Percentiles rank a stretch among this genome's conserved stretches.
Evolutionary conservation across 2,797 vertebrate species (phyloP).

Genomic region (Melanotaenia maccullochi): DNA sequence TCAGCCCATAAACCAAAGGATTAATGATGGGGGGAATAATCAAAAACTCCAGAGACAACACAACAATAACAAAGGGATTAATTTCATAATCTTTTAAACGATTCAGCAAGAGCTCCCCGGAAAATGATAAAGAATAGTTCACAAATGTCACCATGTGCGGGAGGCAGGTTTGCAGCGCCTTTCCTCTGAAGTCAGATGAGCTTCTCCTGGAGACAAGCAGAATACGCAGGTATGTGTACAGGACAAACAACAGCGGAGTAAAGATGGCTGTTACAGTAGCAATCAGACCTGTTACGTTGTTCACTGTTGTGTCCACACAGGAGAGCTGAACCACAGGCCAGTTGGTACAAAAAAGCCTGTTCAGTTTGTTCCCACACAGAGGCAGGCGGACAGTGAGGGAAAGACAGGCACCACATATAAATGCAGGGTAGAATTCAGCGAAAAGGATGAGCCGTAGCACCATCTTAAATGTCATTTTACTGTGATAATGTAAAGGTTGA

Average conservation of each 20-base stretch:
- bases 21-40: slow-evolving; percentile 25
- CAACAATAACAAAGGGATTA: neutral
- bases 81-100: neutral
- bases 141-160: slow-evolving; percentile 15
- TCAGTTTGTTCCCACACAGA: slow-evolving; percentile 18
- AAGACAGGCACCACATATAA: neutral
- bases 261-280: rapidly evolving
- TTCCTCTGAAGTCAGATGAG: slow-evolving; percentile 18
- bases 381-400: neutral
- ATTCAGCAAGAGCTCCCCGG: slow-evolving; percentile 10
- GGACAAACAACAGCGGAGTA: slow-evolving; percentile 5
- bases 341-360: slow-evolving; percentile 16
- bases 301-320: slow-evolving; percentile 13
- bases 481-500: slow-evolving; percentile 55
- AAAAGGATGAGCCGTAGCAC: neutral
- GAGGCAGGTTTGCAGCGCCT: slow-evolving; percentile 30
- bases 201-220: slow-evolving; percentile 25
- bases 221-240: slow-evolving; percentile 22
- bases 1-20: slow-evolving; percentile 32
- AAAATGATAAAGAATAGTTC: neutral
- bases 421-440: slow-evolving; percentile 21
- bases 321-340: slow-evolving; percentile 32
- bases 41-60: slow-evolving; percentile 28
- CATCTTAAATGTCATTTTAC: slow-evolving; percentile 31
- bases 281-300: neutral